Evolutionary conservation across 2,888 invertebrate species (phyloP).

Genomic region (Bugulina stolonifera): DNA sequence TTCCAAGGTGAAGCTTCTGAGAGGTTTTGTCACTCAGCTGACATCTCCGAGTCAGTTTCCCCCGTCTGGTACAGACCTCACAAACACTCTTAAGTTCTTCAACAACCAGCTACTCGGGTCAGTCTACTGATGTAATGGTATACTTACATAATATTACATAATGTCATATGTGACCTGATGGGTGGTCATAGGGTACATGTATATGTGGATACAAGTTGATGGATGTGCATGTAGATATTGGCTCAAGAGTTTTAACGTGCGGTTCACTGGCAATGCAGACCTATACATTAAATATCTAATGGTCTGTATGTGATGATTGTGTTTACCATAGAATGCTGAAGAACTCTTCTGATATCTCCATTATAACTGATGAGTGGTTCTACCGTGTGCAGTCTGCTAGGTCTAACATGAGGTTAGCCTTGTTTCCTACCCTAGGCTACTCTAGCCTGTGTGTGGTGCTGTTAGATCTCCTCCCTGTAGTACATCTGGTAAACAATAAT

Average conservation of each 20-base stretch:
- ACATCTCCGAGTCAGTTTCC: slow-evolving; percentile 83
- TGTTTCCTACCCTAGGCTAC: slow-evolving; percentile 94
- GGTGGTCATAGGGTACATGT: no score
- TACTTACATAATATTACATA: background rate
- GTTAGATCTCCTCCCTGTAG: slow-evolving; percentile 82
- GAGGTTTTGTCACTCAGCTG: slow-evolving; percentile 89
- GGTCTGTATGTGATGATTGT: no score
- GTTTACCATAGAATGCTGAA: slow-evolving; percentile 80
- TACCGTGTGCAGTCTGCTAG: slow-evolving; percentile 73
- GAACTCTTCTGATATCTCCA: slow-evolving; percentile 91
- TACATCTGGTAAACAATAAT: slow-evolving; percentile 57
- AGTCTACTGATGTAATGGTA: background rate
- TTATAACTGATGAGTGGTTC: slow-evolving; percentile 75
- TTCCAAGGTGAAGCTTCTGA: slow-evolving; percentile 91
- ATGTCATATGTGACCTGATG: no score
- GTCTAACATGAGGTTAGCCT: slow-evolving; percentile 72
- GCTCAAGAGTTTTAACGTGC: no score
- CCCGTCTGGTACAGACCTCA: slow-evolving; percentile 91
- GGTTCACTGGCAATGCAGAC: no score
- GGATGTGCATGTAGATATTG: no score
- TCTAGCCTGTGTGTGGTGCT: slow-evolving; percentile 89
- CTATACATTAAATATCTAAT: no score
- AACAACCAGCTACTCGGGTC: slow-evolving; percentile 89
- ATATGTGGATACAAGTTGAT: no score
- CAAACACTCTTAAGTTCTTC: slow-evolving; percentile 95